A percentile compares a stretch with the other conserved stretches of the same genome.
phyloP scores from a whole-genome alignment of 1,140 invertebrate genomes.

The Bombus vancouverensis region DNA sequence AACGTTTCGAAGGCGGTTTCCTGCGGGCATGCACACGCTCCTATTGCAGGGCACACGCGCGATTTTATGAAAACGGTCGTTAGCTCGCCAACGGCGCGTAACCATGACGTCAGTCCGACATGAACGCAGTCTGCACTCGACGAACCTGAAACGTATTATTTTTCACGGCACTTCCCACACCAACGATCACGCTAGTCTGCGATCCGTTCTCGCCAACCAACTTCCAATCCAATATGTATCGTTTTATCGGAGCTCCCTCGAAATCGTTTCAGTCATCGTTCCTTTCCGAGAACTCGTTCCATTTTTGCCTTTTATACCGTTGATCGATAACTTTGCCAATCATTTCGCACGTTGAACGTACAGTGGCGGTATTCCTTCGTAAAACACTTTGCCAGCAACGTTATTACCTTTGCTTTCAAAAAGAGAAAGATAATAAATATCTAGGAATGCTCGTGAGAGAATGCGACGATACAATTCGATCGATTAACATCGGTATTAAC shows the following conservation, averaged over 20 bases:
- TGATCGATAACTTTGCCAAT: too few relatives aligned
- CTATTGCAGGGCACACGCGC: slow-evolving; percentile 8
- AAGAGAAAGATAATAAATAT: too few relatives aligned
- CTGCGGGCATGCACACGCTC: slow-evolving; percentile 16
- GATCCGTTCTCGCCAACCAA: neutral
- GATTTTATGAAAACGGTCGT: slow-evolving; percentile 70
- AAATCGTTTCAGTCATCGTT: neutral
- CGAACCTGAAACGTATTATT: slow-evolving; percentile 67
- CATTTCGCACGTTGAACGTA: too few relatives aligned
- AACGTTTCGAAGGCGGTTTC: slow-evolving; percentile 30
- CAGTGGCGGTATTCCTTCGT: too few relatives aligned
- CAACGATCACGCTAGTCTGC: neutral
- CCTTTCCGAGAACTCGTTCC: neutral
- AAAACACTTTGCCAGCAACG: too few relatives aligned
- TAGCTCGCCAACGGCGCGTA: slow-evolving; percentile 62
- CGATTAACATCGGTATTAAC: too few relatives aligned
- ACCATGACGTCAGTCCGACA: slow-evolving; percentile 70
- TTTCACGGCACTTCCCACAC: slow-evolving; percentile 56
- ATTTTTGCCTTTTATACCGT: too few relatives aligned
- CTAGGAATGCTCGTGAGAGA: neutral
- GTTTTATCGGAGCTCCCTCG: neutral
- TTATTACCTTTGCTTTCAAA: too few relatives aligned
- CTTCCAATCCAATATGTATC: neutral
- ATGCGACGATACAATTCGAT: neutral
- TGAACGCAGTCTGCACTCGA: slow-evolving; percentile 56